Evolutionary conservation across 2,113 vertebrate species (phyloP), one percentile per base, ranked within the genome.

Genomic region (Symphodus melops): DNA sequence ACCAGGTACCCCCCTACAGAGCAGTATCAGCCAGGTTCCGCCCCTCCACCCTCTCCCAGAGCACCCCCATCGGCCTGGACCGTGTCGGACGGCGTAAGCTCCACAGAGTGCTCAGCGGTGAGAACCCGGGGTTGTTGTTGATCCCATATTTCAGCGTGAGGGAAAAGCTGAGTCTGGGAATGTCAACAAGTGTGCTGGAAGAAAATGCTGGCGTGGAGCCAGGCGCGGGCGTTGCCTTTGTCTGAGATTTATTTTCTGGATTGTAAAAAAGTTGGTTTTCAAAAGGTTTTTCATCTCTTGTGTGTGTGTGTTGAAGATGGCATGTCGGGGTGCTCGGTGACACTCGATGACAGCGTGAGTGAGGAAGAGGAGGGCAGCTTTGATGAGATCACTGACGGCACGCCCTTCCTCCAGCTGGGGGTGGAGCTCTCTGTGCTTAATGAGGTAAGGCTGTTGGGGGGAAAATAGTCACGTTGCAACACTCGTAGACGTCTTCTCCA

Each of bases 351-450:
- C 93, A 97, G 97, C 56, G 96, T 97, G 63, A 98, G 97, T 0
- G 98, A 99, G 88, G 96, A 99, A 87, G 97, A 97, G 46, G 96
- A 99, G 88, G 95, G 96, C 79, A 97, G 96, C 90, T 98, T 96
- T 0, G 97, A 98, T 52, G 97, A 98, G 41, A 94, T 98, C 60
- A 93, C 94, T 67, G 95, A 96, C 64, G 90, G 89, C 81, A 96
- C 93, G 8, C 95, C 96, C 44, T 97, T 96, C 89, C 94, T 98
- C 61, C 96, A 97, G 91, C 95, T 96, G 0, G 97, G 96, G 79
- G 96, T 96, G 55, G 96, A 98, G 51, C 96, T 98, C 72, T 94
- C 96, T n/a, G 93, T 95, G 36, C 95, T 99, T 78, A 98, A 95
- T n/a, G 95, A 99, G 96, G 98, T 99, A 93, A 91, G 62, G 44